These are phyloP conservation scores for Drosophila albomicans DNA, from an alignment of 1,140 invertebrate species.

Conservation along the genomic window DNA sequence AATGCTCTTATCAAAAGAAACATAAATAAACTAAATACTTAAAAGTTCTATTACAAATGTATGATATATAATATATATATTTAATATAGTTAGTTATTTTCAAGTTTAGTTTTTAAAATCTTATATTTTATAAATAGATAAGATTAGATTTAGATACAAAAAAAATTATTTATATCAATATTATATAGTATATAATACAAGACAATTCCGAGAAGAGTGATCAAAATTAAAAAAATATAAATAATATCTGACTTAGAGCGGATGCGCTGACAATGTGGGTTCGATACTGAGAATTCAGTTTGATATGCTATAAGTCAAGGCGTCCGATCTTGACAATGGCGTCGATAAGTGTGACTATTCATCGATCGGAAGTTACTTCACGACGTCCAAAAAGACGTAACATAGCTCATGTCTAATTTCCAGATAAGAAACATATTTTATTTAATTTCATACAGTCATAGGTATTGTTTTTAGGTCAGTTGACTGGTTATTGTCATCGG, in stretches of 20 bases:
- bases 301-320: slow-evolving; percentile 33
- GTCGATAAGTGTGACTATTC: background rate
- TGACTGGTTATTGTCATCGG: slow-evolving; percentile 44
- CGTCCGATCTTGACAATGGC: slow-evolving; percentile 46
- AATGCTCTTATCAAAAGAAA: background rate
- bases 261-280: slow-evolving; percentile 33
- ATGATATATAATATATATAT: no score
- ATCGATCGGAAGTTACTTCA: slow-evolving; percentile 36
- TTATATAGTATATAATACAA: no score
- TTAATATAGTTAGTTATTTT: no score
- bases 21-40: background rate
- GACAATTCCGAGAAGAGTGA: no score
- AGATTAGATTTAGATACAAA: no score
- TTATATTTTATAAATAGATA: no score
- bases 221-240: slow-evolving; percentile 8
- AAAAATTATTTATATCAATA: no score
- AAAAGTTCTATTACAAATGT: no score
- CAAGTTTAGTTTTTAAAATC: no score
- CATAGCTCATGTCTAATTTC: slow-evolving; percentile 2
- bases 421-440: slow-evolving; percentile 26
- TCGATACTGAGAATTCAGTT: slow-evolving; percentile 2
- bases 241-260: slow-evolving; percentile 11
- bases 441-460: slow-evolving; percentile 25
- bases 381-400: background rate
- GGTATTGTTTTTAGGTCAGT: slow-evolving; percentile 34